These are phyloP conservation scores for Campopleginae sp. DNA, from an alignment of 2,888 invertebrate genomes.

Conservation along the genomic window DNA sequence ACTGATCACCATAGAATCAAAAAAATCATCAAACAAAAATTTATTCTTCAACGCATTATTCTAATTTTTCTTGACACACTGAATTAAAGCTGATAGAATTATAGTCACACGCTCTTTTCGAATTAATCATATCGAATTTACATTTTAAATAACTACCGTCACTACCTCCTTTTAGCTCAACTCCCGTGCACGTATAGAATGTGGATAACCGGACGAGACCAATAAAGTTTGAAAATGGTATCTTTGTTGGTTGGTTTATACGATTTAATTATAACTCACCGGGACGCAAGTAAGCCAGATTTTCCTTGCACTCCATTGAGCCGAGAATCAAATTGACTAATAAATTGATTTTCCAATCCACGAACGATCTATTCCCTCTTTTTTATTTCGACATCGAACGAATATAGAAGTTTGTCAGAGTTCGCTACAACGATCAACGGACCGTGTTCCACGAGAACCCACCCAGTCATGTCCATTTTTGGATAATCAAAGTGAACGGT, in stretches of 20 bases:
- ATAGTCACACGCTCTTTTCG: not conserved
- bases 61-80: not conserved
- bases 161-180: not conserved
- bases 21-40: not conserved
- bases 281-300: conserved; percentile 21
- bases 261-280: conserved; percentile 33
- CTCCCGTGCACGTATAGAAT: not conserved
- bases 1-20: not conserved
- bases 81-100: not conserved
- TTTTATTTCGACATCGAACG: conserved; percentile 24
- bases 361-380: conserved; percentile 67
- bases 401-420: conserved; percentile 29
- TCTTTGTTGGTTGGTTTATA: not conserved
- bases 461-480: conserved; percentile 51
- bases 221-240: not conserved
- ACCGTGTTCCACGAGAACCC: conserved; percentile 32
- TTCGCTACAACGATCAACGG: conserved; percentile 26
- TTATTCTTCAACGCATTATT: not conserved
- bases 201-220: not conserved
- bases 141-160: not conserved
- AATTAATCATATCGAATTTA: not conserved
- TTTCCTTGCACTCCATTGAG: conserved; percentile 18
- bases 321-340: conserved; percentile 58
- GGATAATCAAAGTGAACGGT: conserved; percentile 41
- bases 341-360: conserved; percentile 68